phyloP scores from a whole-genome alignment of 2,113 vertebrate genomes.

The Mugil cephalus region DNA sequence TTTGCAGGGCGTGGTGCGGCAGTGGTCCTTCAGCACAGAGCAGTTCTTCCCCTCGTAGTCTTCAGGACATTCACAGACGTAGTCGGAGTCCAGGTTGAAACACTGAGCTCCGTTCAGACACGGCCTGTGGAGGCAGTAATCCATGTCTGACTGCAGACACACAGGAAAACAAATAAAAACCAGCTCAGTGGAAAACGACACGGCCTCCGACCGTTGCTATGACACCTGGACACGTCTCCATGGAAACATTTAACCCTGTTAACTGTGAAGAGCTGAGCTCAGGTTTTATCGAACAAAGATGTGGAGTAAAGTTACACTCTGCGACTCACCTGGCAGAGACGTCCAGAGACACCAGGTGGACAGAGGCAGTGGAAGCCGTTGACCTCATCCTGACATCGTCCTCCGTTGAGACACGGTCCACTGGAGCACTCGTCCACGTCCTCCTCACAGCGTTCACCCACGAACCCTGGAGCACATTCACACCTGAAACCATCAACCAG shows the following conservation, averaged over 20 bases:
- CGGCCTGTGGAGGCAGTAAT: conserved; percentile 90
- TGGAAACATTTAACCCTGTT: too few species aligned
- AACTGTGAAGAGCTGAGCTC: not conserved
- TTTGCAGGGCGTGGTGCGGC: conserved; percentile 91
- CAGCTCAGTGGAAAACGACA: not conserved
- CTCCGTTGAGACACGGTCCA: conserved; percentile 91
- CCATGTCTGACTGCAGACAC: conserved; percentile 87
- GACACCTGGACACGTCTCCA: not conserved
- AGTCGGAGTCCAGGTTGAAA: conserved; percentile 90
- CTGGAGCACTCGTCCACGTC: conserved; percentile 92
- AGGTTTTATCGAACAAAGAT: not conserved
- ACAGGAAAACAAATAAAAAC: not conserved
- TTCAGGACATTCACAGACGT: conserved; percentile 91
- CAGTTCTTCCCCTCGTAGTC: conserved; percentile 95
- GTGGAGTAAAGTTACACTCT: not conserved
- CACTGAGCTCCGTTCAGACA: conserved; percentile 91
- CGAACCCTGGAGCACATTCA: conserved; percentile 89
- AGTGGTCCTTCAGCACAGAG: conserved; percentile 92
- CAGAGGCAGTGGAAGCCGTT: conserved; percentile 93
- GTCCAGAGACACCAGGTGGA: conserved; percentile 92
- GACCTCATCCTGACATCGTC: conserved; percentile 91
- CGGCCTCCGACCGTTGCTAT: not conserved
- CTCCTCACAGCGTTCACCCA: conserved; percentile 89
- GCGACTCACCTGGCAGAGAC: conserved; percentile 91
- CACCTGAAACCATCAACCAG: conserved; percentile 91